Conservation (phyloP, 2,888 invertebrate species). For the Ennomos erosarius region DNA sequence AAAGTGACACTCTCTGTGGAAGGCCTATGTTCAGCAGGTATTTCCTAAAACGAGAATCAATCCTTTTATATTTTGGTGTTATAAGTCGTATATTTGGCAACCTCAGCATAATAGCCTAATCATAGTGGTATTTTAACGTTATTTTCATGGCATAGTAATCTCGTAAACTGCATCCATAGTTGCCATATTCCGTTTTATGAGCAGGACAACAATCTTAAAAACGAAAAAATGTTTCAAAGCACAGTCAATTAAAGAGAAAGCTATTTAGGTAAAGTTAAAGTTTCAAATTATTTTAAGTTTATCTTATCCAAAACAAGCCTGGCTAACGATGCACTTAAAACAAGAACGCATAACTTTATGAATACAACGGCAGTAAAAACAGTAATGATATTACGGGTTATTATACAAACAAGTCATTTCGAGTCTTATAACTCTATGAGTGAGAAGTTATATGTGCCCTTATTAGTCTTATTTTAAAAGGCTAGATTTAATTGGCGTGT, state of each 20-base stretch:
- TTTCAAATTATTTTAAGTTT: conserved; percentile 51
- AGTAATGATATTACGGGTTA: conserved; percentile 58
- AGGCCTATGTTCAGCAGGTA: too few species aligned
- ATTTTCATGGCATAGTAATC: neutral
- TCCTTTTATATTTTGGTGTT: too few species aligned
- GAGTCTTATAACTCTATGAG: conserved; percentile 38
- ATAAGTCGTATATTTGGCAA: too few species aligned
- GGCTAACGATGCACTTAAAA: conserved; percentile 59
- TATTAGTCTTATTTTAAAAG: conserved; percentile 24
- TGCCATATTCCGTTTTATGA: conserved; percentile 56
- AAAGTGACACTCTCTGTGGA: too few species aligned
- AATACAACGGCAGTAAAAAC: conserved; percentile 55
- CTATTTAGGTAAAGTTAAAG: conserved; percentile 53
- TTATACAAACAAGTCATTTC: conserved; percentile 57
- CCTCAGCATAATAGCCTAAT: too few species aligned
- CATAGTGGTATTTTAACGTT: too few species aligned
- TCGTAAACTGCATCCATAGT: conserved; percentile 42
- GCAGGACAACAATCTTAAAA: conserved; percentile 58
- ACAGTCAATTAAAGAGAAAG: conserved; percentile 72
- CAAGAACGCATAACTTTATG: conserved; percentile 59
- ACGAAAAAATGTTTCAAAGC: conserved; percentile 63
- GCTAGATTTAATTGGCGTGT: conserved; percentile 39
- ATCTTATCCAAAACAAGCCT: conserved; percentile 62
- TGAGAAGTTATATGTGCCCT: conserved; percentile 27
- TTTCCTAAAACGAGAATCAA: too few species aligned